Base-by-base conservation (phyloP, 2,113 vertebrate species). In the Aegithalos caudatus region DNA sequence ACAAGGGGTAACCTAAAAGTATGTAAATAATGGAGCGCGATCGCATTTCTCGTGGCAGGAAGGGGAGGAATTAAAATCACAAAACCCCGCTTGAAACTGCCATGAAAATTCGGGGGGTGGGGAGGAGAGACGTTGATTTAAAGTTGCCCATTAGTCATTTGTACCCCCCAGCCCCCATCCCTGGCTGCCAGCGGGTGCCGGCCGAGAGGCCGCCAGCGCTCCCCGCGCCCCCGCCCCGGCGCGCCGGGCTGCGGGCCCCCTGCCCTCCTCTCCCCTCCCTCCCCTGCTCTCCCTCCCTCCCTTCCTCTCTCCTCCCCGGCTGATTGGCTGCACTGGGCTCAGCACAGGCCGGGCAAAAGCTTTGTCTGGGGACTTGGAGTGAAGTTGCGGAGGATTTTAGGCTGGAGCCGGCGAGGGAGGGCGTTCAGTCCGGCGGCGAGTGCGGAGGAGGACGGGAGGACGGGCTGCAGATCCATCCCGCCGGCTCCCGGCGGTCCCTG, bases 281-380 rank as follows among this genome's bases (percentile, higher is more conserved):
- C 14, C 48, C 76, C 18, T 31, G 17, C 50, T 19, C 51, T 53
- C 51, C 48, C 50, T 53, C 51, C 40, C 61, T 47, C 53, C 29
- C 28, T 16, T 33, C 56, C 38, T 57, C 48, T 90, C 64, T 10
- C 25, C 66, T 72, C 47, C 58, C 48, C 58, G 98, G 98, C 97
- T 97, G 97, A 98, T 98, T 97, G 97, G 98, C 96, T 98, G 98
- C 97, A 86, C 95, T 81, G 92, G 88, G 86, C 97, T 96, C 94
- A 92, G 97, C 98, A 97, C 98, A 94, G 96, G 98, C 98, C 97
- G 97, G 98, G 97, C 95, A 37, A 48, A 84, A 96, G 97, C 98
- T 98, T 98, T 98, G 98, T 98, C 97, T 98, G 98, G 48, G 62
- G 33, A 97, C 97, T 98, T 97, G 97, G 89, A 97, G 98, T 74